A percentile compares a stretch with the other conserved stretches of the same genome.
These are phyloP conservation scores for Papilio demoleus DNA, from an alignment of 2,888 invertebrate species.

Conservation along the genomic window DNA sequence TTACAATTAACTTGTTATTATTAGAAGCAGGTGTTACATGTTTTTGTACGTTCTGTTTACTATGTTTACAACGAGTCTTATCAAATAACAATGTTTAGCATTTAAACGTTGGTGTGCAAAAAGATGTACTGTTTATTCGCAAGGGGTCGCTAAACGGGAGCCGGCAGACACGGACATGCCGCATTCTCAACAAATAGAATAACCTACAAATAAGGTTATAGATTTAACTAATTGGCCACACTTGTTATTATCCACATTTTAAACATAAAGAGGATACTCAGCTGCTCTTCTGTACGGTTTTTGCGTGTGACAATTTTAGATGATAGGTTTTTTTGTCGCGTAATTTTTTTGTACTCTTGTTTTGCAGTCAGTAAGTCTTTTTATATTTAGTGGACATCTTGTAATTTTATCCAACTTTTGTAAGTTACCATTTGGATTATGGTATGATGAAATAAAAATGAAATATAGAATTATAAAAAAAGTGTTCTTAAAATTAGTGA, in stretches of 20 bases:
- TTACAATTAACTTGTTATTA: background rate
- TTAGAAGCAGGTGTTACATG: background rate
- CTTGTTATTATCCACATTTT: slow-evolving; percentile 14
- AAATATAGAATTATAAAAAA: no score
- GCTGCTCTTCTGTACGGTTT: slow-evolving; percentile 3
- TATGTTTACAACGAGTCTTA: background rate
- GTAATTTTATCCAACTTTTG: no score
- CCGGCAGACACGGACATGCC: background rate
- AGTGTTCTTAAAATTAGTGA: no score
- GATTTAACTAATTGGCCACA: slow-evolving; percentile 16
- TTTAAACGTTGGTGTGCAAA: slow-evolving; percentile 1
- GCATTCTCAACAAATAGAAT: slow-evolving; percentile 14
- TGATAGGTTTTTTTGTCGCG: background rate
- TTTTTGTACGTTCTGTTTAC: background rate
- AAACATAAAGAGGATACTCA: slow-evolving; percentile 12
- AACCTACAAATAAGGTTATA: slow-evolving; percentile 17
- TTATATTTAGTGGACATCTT: no score
- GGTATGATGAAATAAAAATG: no score
- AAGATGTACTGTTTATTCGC: slow-evolving; percentile 1
- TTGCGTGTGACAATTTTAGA: slow-evolving; percentile 22
- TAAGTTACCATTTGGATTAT: no score
- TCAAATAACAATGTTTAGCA: slow-evolving; percentile 1
- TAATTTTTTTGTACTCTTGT: background rate
- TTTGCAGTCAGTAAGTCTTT: no score
- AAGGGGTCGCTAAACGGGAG: background rate